Conservation (phyloP, 2,113 vertebrate genomes). For the Elephas maximus region DNA sequence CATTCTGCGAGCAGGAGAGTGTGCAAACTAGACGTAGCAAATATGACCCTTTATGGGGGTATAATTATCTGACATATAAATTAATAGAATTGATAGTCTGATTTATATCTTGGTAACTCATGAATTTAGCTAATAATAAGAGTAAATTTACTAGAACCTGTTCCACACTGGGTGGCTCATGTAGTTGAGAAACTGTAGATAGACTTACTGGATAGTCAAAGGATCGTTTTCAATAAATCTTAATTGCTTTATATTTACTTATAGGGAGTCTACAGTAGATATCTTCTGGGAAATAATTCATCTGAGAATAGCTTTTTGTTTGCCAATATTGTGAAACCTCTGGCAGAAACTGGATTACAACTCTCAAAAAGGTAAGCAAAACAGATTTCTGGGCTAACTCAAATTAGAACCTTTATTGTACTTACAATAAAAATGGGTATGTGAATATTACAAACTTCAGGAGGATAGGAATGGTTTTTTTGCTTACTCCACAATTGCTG, state of each 20-base stretch:
- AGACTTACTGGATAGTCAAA: background rate
- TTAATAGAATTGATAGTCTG: background rate
- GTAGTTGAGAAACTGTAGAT: background rate
- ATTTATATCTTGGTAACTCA: background rate
- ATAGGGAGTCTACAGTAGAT: slow-evolving; percentile 94
- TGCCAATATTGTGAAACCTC: slow-evolving; percentile 90
- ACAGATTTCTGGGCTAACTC: background rate
- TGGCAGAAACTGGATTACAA: slow-evolving; percentile 92
- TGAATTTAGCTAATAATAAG: background rate
- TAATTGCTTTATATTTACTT: slow-evolving; percentile 58
- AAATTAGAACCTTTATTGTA: slow-evolving; percentile 44
- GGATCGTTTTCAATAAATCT: slow-evolving; percentile 10
- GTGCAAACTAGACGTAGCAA: background rate
- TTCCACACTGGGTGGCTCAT: background rate
- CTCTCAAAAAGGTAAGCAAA: slow-evolving; percentile 90
- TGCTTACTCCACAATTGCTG: background rate
- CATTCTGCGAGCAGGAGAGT: background rate
- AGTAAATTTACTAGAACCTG: no score
- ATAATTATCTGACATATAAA: background rate
- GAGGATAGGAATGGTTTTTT: background rate
- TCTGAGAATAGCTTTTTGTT: slow-evolving; percentile 91
- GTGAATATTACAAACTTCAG: background rate
- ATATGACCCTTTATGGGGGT: background rate
- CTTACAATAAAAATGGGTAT: background rate
- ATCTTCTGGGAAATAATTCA: slow-evolving; percentile 94